A percentile compares a stretch with the other conserved stretches of the same genome.
Evolutionary conservation across 1,140 invertebrate species (phyloP).

Genomic region (Drosophila kepulauana): DNA sequence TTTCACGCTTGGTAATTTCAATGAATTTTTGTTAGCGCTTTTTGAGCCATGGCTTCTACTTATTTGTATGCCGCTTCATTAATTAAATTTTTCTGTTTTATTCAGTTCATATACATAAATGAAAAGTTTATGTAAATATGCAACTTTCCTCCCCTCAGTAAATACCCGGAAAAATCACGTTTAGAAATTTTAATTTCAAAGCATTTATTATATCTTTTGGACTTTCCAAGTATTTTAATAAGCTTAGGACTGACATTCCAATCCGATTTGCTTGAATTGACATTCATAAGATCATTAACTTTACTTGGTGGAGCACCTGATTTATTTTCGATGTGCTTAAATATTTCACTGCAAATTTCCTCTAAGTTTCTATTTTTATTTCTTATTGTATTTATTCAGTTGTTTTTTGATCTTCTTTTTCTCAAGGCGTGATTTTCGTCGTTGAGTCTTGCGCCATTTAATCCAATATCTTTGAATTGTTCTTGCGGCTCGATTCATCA

Average conservation of each 20-base stretch:
- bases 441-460: background rate
- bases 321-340: background rate
- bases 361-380: background rate
- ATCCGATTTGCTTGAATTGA: constrained; percentile 6
- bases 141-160: background rate
- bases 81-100: constrained; percentile 65
- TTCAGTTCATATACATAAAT: constrained; percentile 42
- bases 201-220: constrained; percentile 1
- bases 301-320: background rate
- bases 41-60: constrained; percentile 42
- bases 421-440: background rate
- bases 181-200: background rate
- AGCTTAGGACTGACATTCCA: constrained; percentile 18
- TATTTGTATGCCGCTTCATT: constrained; percentile 67
- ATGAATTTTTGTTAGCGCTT: constrained; percentile 64
- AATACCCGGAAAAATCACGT: background rate
- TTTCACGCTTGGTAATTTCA: constrained; percentile 82
- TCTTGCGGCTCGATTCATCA: constrained; percentile 34
- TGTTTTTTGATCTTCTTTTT: constrained; percentile 2
- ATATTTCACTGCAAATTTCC: constrained; percentile 5
- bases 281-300: constrained; percentile 22
- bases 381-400: background rate
- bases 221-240: background rate
- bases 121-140: constrained; percentile 40
- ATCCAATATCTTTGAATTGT: constrained; percentile 44